Conservation (phyloP, 2,888 invertebrate species). For the Tuta absoluta region DNA sequence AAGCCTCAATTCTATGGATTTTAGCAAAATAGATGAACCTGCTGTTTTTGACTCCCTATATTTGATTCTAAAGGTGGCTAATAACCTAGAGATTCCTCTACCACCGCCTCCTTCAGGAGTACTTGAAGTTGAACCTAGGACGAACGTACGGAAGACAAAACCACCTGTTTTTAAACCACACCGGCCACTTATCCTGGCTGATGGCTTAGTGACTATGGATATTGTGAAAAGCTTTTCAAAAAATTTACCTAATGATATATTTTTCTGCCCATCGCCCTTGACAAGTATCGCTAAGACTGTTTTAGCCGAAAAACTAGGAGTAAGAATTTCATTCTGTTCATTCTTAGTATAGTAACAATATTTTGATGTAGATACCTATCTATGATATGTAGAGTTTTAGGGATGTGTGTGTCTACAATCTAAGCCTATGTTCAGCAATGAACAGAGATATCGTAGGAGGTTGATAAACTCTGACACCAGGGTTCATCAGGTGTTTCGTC, state of each 20-base stretch:
- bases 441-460: no score
- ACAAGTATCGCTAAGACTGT: constrained; percentile 52
- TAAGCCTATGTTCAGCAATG: no score
- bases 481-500: no score
- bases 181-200: constrained; percentile 61
- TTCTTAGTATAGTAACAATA: neutral
- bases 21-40: neutral
- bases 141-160: constrained; percentile 36
- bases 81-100: constrained; percentile 12
- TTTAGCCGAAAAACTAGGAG: constrained; percentile 50
- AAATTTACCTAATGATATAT: constrained; percentile 54
- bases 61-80: constrained; percentile 18
- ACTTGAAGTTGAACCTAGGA: constrained; percentile 35
- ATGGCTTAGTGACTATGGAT: constrained; percentile 62
- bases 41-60: constrained; percentile 20
- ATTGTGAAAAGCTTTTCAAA: constrained; percentile 56
- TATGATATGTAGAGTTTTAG: constrained; percentile 58
- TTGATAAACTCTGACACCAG: no score
- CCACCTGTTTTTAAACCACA: constrained; percentile 11
- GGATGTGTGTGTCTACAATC: no score
- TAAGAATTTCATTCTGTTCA: neutral
- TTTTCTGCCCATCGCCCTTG: constrained; percentile 58
- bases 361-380: neutral
- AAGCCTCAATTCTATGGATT: constrained; percentile 10
- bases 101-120: neutral